phyloP scores from a whole-genome alignment of 2,797 vertebrate species.

The Fundulus diaphanus region DNA sequence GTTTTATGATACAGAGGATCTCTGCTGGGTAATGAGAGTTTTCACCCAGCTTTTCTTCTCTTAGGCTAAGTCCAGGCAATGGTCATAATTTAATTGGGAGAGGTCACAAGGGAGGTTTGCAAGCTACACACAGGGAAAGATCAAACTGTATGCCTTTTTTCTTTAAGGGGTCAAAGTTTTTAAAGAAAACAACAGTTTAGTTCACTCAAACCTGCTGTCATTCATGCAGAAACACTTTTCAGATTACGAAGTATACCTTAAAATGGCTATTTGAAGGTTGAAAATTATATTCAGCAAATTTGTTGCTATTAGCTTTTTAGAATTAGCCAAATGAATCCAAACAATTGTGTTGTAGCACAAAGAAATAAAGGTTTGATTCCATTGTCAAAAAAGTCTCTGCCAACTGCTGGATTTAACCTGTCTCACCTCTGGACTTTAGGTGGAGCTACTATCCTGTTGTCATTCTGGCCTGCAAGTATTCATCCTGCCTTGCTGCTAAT shows the following conservation, averaged over 20 bases:
- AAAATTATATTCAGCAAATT: too few relatives aligned
- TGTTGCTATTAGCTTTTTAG: neutral
- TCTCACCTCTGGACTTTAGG: too few relatives aligned
- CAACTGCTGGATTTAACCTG: too few relatives aligned
- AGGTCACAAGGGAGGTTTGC: neutral
- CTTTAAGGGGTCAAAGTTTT: neutral
- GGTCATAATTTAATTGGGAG: neutral
- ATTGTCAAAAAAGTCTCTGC: neutral
- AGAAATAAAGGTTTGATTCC: neutral
- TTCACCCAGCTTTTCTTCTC: conserved; percentile 5
- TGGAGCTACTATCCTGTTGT: too few relatives aligned
- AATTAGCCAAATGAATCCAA: neutral
- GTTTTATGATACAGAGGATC: conserved; percentile 19
- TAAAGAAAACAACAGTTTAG: neutral
- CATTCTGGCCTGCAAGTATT: too few relatives aligned
- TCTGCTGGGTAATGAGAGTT: neutral
- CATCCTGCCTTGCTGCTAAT: too few relatives aligned
- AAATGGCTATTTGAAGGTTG: too few relatives aligned
- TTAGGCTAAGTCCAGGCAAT: neutral
- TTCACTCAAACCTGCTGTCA: neutral
- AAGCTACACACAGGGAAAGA: neutral
- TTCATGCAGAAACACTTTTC: neutral
- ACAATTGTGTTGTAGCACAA: neutral
- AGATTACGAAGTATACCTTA: neutral
- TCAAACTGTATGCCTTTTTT: neutral